These are phyloP conservation scores for Graptemys geographica DNA, from an alignment of 2,797 vertebrate species.

Conservation along the genomic window DNA sequence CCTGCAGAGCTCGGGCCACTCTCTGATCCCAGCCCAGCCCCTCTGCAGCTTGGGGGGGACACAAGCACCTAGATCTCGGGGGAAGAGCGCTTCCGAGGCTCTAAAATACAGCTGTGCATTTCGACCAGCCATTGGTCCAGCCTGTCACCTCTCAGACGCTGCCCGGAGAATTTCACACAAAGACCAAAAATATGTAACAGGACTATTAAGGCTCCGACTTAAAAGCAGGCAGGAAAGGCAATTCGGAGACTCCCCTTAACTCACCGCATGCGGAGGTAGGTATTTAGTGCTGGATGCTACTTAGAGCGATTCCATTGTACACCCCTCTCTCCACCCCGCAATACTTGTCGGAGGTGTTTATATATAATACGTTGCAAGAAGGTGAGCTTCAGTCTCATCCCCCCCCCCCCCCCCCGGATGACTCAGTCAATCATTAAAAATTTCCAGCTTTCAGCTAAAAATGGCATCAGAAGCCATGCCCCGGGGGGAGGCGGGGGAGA, in stretches of 20 bases:
- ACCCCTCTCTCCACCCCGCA: not conserved
- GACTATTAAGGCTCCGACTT: not conserved
- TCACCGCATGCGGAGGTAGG: not conserved
- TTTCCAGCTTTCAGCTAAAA: constrained; percentile 73
- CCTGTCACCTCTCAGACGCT: too few species aligned
- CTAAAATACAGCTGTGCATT: not conserved
- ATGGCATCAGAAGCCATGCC: constrained; percentile 61
- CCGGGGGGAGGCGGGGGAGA: constrained; percentile 47
- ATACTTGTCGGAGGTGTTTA: not conserved
- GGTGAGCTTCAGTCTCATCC: not conserved
- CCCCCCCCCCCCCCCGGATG: constrained; percentile 4
- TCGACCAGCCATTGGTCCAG: too few species aligned
- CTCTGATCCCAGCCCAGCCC: not conserved
- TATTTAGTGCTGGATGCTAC: not conserved
- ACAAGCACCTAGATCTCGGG: not conserved
- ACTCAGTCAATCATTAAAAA: constrained; percentile 68
- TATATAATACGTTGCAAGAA: not conserved
- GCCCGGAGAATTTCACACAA: too few species aligned
- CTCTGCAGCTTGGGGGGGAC: not conserved
- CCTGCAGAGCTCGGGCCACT: not conserved
- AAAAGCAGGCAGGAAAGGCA: not conserved
- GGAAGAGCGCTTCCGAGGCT: not conserved
- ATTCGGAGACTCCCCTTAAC: not conserved
- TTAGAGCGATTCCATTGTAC: not conserved
- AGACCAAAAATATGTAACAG: too few species aligned